Conservation (phyloP, 2,888 invertebrate genomes). For the Alcis repandata region DNA sequence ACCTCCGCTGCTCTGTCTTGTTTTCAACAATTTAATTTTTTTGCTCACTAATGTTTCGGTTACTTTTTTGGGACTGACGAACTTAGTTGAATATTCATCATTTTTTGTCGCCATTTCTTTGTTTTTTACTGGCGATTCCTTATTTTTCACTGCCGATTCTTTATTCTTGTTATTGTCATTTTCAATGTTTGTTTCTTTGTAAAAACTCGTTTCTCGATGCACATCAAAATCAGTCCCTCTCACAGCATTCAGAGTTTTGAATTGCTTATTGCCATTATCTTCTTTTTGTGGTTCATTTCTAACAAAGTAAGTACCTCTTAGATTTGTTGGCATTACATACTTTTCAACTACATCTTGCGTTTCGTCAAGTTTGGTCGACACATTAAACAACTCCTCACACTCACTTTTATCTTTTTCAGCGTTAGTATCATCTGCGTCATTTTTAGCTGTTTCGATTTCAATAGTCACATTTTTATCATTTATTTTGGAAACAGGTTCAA, state of each 20-base stretch:
- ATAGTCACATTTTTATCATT: neutral
- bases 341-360: neutral
- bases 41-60: slow-evolving; percentile 59
- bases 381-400: slow-evolving; percentile 18
- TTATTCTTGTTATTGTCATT: neutral
- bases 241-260: slow-evolving; percentile 19
- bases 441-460: neutral
- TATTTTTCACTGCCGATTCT: neutral
- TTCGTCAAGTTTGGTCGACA: slow-evolving; percentile 18
- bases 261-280: neutral
- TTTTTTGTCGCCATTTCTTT: slow-evolving; percentile 16
- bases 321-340: neutral
- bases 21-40: slow-evolving; percentile 60
- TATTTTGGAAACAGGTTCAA: slow-evolving; percentile 28
- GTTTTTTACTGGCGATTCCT: neutral
- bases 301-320: slow-evolving; percentile 28
- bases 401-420: slow-evolving; percentile 17
- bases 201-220: slow-evolving; percentile 13
- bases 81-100: slow-evolving; percentile 1
- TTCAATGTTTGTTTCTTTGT: neutral
- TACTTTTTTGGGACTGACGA: slow-evolving; percentile 35
- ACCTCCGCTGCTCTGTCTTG: slow-evolving; percentile 56
- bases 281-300: slow-evolving; percentile 16
- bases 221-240: slow-evolving; percentile 58
- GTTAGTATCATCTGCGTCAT: neutral